Base-by-base conservation (phyloP, 2,113 vertebrate genomes). In the Erythrocebus patas region DNA sequence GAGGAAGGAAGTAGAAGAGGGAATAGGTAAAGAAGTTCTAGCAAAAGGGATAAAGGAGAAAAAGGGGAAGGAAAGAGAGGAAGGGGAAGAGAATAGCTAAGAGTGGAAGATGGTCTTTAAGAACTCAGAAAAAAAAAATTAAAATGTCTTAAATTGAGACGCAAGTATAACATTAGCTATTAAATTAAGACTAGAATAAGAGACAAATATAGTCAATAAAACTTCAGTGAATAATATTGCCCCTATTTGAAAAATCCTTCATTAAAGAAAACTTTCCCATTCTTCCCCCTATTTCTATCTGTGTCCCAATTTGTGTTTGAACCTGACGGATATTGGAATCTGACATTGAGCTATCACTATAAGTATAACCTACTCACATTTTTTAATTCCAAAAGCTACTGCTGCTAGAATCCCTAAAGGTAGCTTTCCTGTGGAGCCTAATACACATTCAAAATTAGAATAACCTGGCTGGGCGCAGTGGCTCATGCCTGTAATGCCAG, bases 51-150 rank as follows among this genome's bases (percentile, higher is more conserved):
- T 50, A 43, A 40, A 25, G 48, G 48, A 79, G 20, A 10, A 66
- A 23, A 4, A 14, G 2, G 25, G 23, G 23, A 5, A 40, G 12
- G 4, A 30, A 80, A 27, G 18, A 9, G 2, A 6, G 12, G 12
- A 17, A 12, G 43, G 38, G 18, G 73, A 68, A 68, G 32, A 79
- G 5, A 55, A 52, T 17, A n/a, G 30, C 61, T 32, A 9, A 10
- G n/a, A 8, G 43, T 13, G 75, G 13, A 16, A 86, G 3, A 55
- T 13, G 1, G 32, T 75, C 18, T 32, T 79, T n/a, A 87, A 55
- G 72, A 78, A 64, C 17, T 40, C 70, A 64, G 32, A 61, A 52
- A 48, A 76, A 76, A 76, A 93, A 78, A 7, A 40, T 78, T 25
- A 17, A 73, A 86, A 76, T 4, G 6, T 25, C 13, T 66, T 76